Evolutionary conservation across 1,140 invertebrate species (phyloP).

Genomic region (Bombus pyrosoma): DNA sequence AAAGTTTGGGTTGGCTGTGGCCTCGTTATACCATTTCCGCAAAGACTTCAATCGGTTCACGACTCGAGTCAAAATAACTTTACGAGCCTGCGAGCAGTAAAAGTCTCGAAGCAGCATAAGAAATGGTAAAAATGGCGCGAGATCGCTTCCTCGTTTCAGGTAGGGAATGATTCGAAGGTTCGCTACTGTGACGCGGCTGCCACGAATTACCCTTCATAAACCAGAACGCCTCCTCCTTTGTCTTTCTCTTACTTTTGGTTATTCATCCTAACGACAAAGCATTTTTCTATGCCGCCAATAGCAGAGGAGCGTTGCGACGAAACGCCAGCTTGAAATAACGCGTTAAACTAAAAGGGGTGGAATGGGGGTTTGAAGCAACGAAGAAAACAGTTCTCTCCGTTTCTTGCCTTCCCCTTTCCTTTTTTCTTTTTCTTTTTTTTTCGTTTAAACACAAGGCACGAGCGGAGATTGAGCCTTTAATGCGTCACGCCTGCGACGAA

Average conservation of each 20-base stretch:
- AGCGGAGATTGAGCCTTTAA: slow-evolving; percentile 48
- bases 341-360: not conserved
- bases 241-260: slow-evolving; percentile 22
- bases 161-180: not conserved
- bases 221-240: not conserved
- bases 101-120: not conserved
- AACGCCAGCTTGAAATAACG: not conserved
- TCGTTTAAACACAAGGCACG: slow-evolving; percentile 29
- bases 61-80: slow-evolving; percentile 68
- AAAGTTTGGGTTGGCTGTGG: too few relatives aligned
- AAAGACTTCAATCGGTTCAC: too few relatives aligned
- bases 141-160: slow-evolving; percentile 10
- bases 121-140: not conserved
- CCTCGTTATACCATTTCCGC: too few relatives aligned
- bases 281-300: slow-evolving; percentile 29
- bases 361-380: not conserved
- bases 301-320: not conserved
- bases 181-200: slow-evolving; percentile 48
- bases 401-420: not conserved
- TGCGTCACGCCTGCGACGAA: slow-evolving; percentile 61
- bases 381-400: slow-evolving; percentile 14
- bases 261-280: slow-evolving; percentile 22
- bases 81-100: slow-evolving; percentile 42
- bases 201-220: slow-evolving; percentile 62
- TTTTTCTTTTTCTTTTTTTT: not conserved